Base-by-base conservation (phyloP, 2,113 vertebrate species). In the Pipa parva region DNA sequence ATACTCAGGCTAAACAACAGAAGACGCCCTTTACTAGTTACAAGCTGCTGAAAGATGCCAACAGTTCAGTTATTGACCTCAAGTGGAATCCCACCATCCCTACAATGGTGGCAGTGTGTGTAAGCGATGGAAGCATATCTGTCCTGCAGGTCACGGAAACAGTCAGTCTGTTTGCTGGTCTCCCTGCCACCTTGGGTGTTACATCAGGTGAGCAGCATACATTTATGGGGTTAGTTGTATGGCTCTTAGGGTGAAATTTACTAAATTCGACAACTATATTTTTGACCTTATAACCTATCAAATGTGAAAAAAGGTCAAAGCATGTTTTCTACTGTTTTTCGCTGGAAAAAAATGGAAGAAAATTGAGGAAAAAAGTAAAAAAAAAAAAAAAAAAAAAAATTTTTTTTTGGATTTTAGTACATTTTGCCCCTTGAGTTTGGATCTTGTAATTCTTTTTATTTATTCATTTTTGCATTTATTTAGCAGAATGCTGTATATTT, bases 51-150 rank as follows among this genome's bases (percentile, higher is more conserved):
- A 88, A 81, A n/a, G 78, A 86, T 10, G 60, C 78, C 0, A 83
- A 81, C 5, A 72, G 73, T 0, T 0, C 15, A 4, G 89, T 97
- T 61, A 90, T 82, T 0, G 97, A 99, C 77, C 84, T 99, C 69
- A 97, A 95, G 71, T 99, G 97, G 97, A 99, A 95, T 77, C 97
- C 97, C 0, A 74, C 74, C 0, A 86, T 79, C 1, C 71, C 84
- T 0, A 76, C 86, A 36, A 82, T 92, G 84, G 76, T 94, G 79
- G 94, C 95, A 0, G 27, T 82, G 58, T 97, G 94, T 58, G 78
- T 95, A 68, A 90, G 92, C 0, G 93, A 97, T 1, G 95, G 97
- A 73, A 91, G 91, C 39, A 89, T 98, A 72, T 83, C 90, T 42
- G 91, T 98, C 64, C 77, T 99, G 65, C 92, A 95, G 28, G 92